A percentile compares a stretch with the other conserved stretches of the same genome.
Evolutionary conservation across 1,140 invertebrate species (phyloP).

Genomic region (Brachionus koreanus): DNA sequence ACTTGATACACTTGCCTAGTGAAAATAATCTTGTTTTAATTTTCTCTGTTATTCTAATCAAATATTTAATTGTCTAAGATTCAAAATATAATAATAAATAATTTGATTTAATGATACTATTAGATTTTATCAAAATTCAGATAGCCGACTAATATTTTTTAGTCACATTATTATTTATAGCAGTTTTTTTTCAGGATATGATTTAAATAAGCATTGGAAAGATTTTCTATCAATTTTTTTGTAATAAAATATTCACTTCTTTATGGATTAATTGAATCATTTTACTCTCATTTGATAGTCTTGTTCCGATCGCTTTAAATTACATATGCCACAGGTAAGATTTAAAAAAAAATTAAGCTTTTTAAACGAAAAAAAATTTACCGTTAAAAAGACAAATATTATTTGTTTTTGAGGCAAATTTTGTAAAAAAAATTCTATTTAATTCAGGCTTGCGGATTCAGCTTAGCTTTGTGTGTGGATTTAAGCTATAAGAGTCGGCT

Average conservation of each 20-base stretch:
- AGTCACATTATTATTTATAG: no score
- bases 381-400: background rate
- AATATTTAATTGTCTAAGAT: background rate
- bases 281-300: no score
- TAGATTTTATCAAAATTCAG: background rate
- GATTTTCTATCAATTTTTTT: no score
- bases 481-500: background rate
- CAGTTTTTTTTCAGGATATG: no score
- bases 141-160: background rate
- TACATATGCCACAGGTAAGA: no score
- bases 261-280: no score
- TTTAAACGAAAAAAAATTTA: no score
- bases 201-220: no score
- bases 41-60: background rate
- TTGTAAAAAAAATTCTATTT: background rate
- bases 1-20: background rate
- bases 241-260: no score
- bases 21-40: background rate
- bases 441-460: background rate
- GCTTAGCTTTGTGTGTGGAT: background rate
- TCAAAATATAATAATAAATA: background rate
- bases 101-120: background rate
- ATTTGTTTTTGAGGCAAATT: background rate
- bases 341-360: no score
- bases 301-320: no score